Conservation (phyloP, 2,888 invertebrate species). For the Aelia acuminata region DNA sequence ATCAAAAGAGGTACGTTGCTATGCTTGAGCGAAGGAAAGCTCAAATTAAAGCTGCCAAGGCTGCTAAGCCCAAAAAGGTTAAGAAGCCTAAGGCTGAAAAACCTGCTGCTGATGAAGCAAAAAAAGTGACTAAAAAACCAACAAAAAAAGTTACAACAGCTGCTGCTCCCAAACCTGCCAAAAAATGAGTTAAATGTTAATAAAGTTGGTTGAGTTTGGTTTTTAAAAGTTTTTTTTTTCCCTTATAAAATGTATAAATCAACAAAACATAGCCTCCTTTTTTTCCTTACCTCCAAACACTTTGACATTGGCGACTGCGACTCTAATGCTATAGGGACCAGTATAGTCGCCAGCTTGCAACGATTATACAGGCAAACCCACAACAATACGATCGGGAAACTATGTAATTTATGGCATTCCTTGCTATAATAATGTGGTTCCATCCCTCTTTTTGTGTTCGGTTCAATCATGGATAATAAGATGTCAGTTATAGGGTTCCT, state of each 20-base stretch:
- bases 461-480: no score
- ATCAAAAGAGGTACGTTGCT: constrained; percentile 72
- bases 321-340: no score
- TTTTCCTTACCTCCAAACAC: no score
- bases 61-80: constrained; percentile 72
- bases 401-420: no score
- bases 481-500: no score
- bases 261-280: neutral
- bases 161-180: constrained; percentile 47
- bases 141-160: constrained; percentile 60
- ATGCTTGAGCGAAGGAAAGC: constrained; percentile 72
- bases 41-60: constrained; percentile 72
- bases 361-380: no score
- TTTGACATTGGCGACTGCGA: no score
- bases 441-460: no score
- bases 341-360: no score
- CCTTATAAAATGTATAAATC: neutral
- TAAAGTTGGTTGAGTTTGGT: constrained; percentile 51
- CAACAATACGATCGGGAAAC: no score
- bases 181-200: constrained; percentile 56
- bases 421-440: no score
- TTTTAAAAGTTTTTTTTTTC: constrained; percentile 34
- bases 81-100: constrained; percentile 64
- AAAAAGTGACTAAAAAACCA: constrained; percentile 64
- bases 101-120: constrained; percentile 63